Percentiles rank a stretch among this genome's conserved stretches.
Evolutionary conservation across 2,888 invertebrate genomes (phyloP).

Genomic region (Ctena decussata): DNA sequence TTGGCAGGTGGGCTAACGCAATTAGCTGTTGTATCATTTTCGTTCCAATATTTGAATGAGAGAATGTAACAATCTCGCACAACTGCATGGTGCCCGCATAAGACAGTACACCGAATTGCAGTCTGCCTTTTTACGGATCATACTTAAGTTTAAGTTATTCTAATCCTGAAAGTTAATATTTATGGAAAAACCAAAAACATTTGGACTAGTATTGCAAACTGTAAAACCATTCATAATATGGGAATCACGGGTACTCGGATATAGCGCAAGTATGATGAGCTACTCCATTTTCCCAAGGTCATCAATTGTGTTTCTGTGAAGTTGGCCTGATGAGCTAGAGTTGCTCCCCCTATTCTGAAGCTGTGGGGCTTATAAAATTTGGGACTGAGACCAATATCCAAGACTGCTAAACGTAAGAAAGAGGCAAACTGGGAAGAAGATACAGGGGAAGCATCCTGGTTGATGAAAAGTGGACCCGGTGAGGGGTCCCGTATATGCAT

Average conservation of each 20-base stretch:
- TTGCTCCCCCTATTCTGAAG: slow-evolving; percentile 39
- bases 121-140: too few relatives aligned
- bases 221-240: too few relatives aligned
- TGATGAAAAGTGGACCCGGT: slow-evolving; percentile 27
- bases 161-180: too few relatives aligned
- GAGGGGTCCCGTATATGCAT: not conserved
- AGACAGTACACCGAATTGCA: too few relatives aligned
- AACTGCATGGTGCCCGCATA: too few relatives aligned
- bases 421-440: not conserved
- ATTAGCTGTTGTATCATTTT: too few relatives aligned
- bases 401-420: not conserved
- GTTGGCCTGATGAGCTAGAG: not conserved
- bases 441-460: not conserved
- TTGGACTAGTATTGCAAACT: too few relatives aligned
- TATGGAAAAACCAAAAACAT: too few relatives aligned
- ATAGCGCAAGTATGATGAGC: slow-evolving; percentile 31
- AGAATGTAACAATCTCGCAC: too few relatives aligned
- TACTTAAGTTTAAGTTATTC: too few relatives aligned
- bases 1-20: too few relatives aligned
- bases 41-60: too few relatives aligned
- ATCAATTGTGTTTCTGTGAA: slow-evolving; percentile 15
- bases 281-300: slow-evolving; percentile 36
- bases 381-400: not conserved
- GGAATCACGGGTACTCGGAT: slow-evolving; percentile 27
- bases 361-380: slow-evolving; percentile 16